A percentile compares a stretch with the other conserved stretches of the same genome.
Evolutionary conservation across 2,888 invertebrate species (phyloP).

Genomic region (Anthophora plumipes): DNA sequence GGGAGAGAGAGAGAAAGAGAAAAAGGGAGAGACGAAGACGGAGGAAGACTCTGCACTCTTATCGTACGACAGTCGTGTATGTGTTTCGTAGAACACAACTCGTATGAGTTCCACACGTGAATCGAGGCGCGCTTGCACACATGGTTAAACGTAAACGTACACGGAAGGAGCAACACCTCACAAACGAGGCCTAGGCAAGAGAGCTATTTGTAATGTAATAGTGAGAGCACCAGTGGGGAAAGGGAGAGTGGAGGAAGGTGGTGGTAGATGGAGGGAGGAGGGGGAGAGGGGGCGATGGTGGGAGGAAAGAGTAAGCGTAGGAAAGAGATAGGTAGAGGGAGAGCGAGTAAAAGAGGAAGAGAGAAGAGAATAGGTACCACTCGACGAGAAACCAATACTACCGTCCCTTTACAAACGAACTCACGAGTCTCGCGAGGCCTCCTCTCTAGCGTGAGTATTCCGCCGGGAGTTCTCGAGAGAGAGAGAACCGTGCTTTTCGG

Average conservation of each 20-base stretch:
- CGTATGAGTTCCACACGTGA: slow-evolving; percentile 4
- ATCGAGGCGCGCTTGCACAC: neutral
- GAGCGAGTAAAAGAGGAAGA: slow-evolving; percentile 54
- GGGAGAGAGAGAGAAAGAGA: neutral
- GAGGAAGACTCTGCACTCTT: slow-evolving; percentile 25
- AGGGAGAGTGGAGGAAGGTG: slow-evolving; percentile 75
- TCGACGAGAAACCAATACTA: slow-evolving; percentile 71
- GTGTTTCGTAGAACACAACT: slow-evolving; percentile 32
- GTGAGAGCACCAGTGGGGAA: slow-evolving; percentile 78
- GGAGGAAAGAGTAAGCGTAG: slow-evolving; percentile 62
- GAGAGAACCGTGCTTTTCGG: slow-evolving; percentile 78
- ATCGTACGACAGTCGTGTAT: slow-evolving; percentile 38
- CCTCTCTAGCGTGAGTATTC: slow-evolving; percentile 63
- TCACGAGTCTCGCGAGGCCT: slow-evolving; percentile 63
- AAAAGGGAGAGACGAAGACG: slow-evolving; percentile 3
- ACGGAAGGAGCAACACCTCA: slow-evolving; percentile 69
- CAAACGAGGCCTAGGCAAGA: slow-evolving; percentile 75
- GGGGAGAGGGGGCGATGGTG: slow-evolving; percentile 60
- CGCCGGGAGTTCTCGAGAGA: slow-evolving; percentile 83
- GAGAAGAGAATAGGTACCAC: slow-evolving; percentile 71
- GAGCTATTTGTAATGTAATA: slow-evolving; percentile 81
- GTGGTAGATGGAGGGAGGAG: slow-evolving; percentile 68
- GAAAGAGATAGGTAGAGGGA: slow-evolving; percentile 51
- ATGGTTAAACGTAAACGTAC: slow-evolving; percentile 36
- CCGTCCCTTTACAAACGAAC: slow-evolving; percentile 73